Conservation (phyloP, 2,113 vertebrate genomes). For the Mola mola region DNA sequence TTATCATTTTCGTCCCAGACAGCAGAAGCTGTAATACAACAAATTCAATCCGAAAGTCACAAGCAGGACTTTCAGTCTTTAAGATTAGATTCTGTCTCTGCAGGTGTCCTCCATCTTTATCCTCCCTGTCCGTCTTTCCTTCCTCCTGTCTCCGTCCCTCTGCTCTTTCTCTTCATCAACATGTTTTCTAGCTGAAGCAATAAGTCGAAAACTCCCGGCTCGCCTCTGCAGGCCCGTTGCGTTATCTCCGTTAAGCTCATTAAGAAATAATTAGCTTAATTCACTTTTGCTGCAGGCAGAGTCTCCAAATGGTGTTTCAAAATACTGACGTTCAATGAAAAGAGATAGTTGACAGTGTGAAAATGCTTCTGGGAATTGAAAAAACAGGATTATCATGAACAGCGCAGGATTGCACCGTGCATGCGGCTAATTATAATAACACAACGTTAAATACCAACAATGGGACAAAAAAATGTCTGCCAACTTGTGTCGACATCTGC, state of each 20-base stretch:
- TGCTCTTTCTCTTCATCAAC: slow-evolving; percentile 4
- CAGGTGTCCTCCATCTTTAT: not conserved
- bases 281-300: slow-evolving; percentile 54
- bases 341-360: slow-evolving; percentile 48
- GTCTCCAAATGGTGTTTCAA: slow-evolving; percentile 42
- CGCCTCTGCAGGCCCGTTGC: slow-evolving; percentile 29
- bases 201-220: slow-evolving; percentile 37
- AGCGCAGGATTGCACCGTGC: slow-evolving; percentile 29
- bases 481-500: too few species aligned
- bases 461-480: not conserved
- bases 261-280: slow-evolving; percentile 75
- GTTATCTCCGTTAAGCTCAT: slow-evolving; percentile 66
- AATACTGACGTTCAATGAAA: slow-evolving; percentile 43
- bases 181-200: slow-evolving; percentile 24
- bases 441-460: slow-evolving; percentile 26
- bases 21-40: too few species aligned
- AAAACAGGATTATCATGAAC: slow-evolving; percentile 57
- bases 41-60: too few species aligned
- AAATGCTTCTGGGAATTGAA: slow-evolving; percentile 66
- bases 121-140: not conserved
- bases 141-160: not conserved
- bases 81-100: not conserved
- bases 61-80: too few species aligned
- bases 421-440: slow-evolving; percentile 21
- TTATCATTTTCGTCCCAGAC: too few species aligned